A percentile compares a stretch with the other conserved stretches of the same genome.
Conservation (phyloP, 2,888 invertebrate genomes). For the Parthenolecanium corni region DNA sequence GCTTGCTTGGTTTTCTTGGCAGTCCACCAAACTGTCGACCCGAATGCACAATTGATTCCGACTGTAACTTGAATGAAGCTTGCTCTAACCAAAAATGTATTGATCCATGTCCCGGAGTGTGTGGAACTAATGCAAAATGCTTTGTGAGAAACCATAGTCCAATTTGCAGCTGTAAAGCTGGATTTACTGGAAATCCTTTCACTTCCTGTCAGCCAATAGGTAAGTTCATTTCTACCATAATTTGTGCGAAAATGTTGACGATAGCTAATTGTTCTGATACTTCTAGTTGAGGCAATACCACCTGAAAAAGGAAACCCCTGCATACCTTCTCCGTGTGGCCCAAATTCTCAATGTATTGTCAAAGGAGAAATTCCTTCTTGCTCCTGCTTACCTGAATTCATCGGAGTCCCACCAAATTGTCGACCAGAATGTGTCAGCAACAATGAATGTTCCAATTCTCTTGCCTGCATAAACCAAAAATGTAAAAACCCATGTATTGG, state of each 20-base stretch:
- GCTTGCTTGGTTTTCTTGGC: conserved; percentile 50
- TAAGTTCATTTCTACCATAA: background rate
- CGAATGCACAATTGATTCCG: conserved; percentile 42
- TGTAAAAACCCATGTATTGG: conserved; percentile 41
- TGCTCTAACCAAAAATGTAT: conserved; percentile 41
- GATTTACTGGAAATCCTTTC: conserved; percentile 43
- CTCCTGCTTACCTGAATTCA: conserved; percentile 60
- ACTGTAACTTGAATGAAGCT: conserved; percentile 40
- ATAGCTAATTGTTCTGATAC: background rate
- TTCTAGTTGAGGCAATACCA: conserved; percentile 22
- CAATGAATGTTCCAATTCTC: conserved; percentile 47
- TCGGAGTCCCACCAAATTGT: conserved; percentile 58
- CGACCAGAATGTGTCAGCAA: conserved; percentile 43
- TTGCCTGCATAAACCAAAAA: conserved; percentile 41
- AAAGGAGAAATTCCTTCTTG: conserved; percentile 60
- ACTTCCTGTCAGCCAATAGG: conserved; percentile 42
- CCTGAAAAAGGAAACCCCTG: conserved; percentile 35
- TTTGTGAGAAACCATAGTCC: conserved; percentile 39
- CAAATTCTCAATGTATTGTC: conserved; percentile 42
- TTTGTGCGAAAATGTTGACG: background rate
- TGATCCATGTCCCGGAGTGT: conserved; percentile 42
- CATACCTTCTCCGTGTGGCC: conserved; percentile 41
- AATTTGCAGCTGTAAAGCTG: conserved; percentile 44
- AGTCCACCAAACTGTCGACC: conserved; percentile 46
- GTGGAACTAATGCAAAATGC: conserved; percentile 41